Evolutionary conservation across 1,140 invertebrate genomes (phyloP), one percentile per base, ranked within the genome.

Genomic region (Panonychus citri): DNA sequence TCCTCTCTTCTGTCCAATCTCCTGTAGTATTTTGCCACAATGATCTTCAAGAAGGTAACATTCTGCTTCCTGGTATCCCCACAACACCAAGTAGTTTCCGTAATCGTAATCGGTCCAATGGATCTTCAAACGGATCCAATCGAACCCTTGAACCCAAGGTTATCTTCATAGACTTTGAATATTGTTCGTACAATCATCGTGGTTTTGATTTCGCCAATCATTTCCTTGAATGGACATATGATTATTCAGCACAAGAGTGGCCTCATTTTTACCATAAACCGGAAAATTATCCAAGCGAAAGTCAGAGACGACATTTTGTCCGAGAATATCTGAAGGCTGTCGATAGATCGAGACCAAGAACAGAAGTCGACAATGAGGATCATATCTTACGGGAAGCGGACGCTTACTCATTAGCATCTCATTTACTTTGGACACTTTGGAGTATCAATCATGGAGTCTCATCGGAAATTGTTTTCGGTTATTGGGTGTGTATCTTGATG

Each of bases 1-100:
- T 58, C 30, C 28, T 60, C n/a, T 24, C 61, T 3, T 63, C 65
- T 55, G 62, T 74, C 7, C 63, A 71, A n/a, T 82, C 84, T 57
- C 84, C 86, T 1, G 85, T 95, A 1, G 80, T 90, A 0, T 98
- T 98, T 69, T 93, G 87, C 66, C 93, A 98, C 70, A 97, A 97
- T 69, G 93, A 97, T 67, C 74, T 95, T 67, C 91, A 97, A 70
- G 88, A 94, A 76, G 93, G 91, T 68, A 71, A 69, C 50, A 70
- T 69, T 61, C 58, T 70, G 34, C 55, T 66, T 19, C 60, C 62
- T 15, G 64, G 77, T 75, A n/a, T n/a, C n/a, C n/a, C 30, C 5
- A 34, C 30, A 1, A 34, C 57, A 73, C 70, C 2, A 68, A 69
- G 76, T 77, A 58, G 72, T n/a, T 17, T 39, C 17, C 8, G 8